Base-by-base conservation (phyloP, 2,113 vertebrate genomes). In the Typhlomys cinereus region DNA sequence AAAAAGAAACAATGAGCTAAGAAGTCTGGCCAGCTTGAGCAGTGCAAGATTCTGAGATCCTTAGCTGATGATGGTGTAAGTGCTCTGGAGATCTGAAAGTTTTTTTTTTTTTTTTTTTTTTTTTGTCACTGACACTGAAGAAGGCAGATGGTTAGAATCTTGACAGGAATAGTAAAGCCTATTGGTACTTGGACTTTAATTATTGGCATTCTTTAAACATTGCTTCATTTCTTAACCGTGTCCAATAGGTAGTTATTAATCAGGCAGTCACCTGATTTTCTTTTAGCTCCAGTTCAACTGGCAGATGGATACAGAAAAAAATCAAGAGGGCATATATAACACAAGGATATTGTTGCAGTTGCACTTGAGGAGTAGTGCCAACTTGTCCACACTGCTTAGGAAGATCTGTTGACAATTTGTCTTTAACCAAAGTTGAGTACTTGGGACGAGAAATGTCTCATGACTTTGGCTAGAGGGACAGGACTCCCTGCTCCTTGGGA, bases 61-160 rank as follows among this genome's bases (percentile, higher is more conserved):
- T 99, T 99, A 99, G 97, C 99, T 99, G 92, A 99, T 95, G 15
- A 99, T 0, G 39, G 99, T 99, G 97, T 98, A 98, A 10, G 99
- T 99, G 96, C 99, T 99, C 97, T 99, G 99, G 85, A 99, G 99
- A 96, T 99, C 99, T 0, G 99, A 99, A 93, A 99, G 98, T 99
- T 99, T 99, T 64, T 98, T 99, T 99, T 98, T 99, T 0, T n/a
- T n/a, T n/a, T n/a, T n/a, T n/a, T 97, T 99, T 99, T 0, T 99
- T 99, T 0, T 99, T 99, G 96, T 99, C 99, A 0, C 99, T 99
- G 96, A 99, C 97, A 73, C 99, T 99, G 7, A 99, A 99, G 97
- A 99, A 99, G 57, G 99, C 98, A 0, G 99, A 99, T 98, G 99
- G 98, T 98, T 99, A 99, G 98, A 99, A 76, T 99, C 99, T 97